A percentile compares a stretch with the other conserved stretches of the same genome.
These are phyloP conservation scores for Muscidifurax raptorellus DNA, from an alignment of 1,140 invertebrate genomes.

Conservation along the genomic window DNA sequence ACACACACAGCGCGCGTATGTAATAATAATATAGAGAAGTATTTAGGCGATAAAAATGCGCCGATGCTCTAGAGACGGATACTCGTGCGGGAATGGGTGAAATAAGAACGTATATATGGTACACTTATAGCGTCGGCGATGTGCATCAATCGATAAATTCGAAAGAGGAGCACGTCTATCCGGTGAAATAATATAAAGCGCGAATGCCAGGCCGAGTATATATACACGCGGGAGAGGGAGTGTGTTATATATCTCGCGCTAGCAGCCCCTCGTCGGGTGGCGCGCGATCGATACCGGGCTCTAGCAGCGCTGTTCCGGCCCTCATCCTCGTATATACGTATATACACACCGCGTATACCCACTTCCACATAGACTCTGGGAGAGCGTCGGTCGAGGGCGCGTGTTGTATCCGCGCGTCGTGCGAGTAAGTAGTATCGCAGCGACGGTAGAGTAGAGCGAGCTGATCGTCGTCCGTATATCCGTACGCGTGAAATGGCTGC, in stretches of 20 bases:
- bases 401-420: conserved; percentile 11
- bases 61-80: background rate
- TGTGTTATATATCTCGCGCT: background rate
- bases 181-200: conserved; percentile 28
- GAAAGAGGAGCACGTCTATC: background rate
- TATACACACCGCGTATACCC: conserved; percentile 60
- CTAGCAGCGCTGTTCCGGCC: conserved; percentile 13
- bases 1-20: background rate
- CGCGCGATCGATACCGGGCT: conserved; percentile 43
- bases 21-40: background rate
- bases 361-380: background rate
- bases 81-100: background rate
- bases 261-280: conserved; percentile 37
- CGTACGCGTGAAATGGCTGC: background rate
- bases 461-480: too few species aligned
- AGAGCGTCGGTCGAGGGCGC: conserved; percentile 5
- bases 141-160: conserved; percentile 36
- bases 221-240: conserved; percentile 28
- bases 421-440: background rate
- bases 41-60: background rate
- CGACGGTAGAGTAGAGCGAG: too few species aligned
- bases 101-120: background rate
- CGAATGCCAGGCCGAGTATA: conserved; percentile 2
- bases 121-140: background rate
- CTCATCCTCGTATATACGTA: conserved; percentile 29